Evolutionary conservation across 1,140 invertebrate species (phyloP).

Genomic region (Euschistus heros): DNA sequence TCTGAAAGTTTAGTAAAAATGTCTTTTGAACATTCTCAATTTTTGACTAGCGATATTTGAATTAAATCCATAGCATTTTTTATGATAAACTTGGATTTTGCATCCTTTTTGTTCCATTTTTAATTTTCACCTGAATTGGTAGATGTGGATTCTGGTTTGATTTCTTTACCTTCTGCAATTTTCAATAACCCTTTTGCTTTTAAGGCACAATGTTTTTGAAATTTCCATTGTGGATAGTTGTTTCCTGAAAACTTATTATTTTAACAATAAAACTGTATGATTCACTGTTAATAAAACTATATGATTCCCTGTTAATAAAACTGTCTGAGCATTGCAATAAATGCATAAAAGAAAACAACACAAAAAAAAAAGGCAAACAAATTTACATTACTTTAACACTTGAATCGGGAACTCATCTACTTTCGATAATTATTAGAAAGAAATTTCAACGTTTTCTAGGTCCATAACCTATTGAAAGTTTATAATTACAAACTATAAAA

Average conservation of each 20-base stretch:
- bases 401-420: too few species aligned
- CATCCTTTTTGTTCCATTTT: not conserved
- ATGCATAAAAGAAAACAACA: not conserved
- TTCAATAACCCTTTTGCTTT: not conserved
- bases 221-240: too few species aligned
- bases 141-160: not conserved
- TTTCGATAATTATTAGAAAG: too few species aligned
- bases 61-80: not conserved
- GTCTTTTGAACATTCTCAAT: not conserved
- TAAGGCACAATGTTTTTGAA: not conserved
- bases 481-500: not conserved
- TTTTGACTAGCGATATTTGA: not conserved
- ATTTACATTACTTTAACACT: too few species aligned
- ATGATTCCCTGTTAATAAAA: too few species aligned
- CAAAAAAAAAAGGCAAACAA: too few species aligned
- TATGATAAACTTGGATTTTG: not conserved
- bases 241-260: not conserved
- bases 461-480: not conserved
- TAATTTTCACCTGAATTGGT: not conserved
- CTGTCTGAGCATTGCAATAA: not conserved
- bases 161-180: not conserved
- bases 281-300: too few species aligned
- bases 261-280: not conserved
- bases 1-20: not conserved
- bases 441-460: not conserved